Base-by-base conservation (phyloP, 2,888 invertebrate species). In the Gymnocheta viridis region DNA sequence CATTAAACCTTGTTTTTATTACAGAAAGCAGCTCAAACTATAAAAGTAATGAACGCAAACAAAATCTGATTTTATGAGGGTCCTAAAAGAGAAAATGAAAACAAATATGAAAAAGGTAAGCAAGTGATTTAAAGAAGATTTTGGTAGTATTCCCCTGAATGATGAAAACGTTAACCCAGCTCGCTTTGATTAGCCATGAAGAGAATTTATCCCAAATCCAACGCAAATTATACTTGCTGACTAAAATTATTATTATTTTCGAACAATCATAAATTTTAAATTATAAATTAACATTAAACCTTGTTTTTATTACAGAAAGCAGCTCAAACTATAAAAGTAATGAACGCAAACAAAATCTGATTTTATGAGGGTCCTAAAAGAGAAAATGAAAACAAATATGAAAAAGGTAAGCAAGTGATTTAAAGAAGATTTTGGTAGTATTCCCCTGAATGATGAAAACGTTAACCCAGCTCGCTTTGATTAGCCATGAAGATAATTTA, bases 401-500 rank as follows among this genome's bases (percentile, higher is more conserved):
- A 14, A 4, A 41, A 41, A 41, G 4, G 41, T 41, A 41, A 41
- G 41, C n/a, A n/a, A n/a, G n/a, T 17, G 19, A 2, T 32, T 19
- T 4, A n/a, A 32, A 17, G 19, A 19, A 19, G 2, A 19, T 6
- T 19, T 47, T 47, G 1, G 2, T 19, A 5, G 4, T 32, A 5
- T 32, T 32, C 12, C 6, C 5, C 38, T 35, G 86, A 85, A 87
- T 88, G 87, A 88, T 74, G 85, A 86, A 78, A 82, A 60, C 24
- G 27, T 54, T 86, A 84, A 89, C 87, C 88, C 89, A 89, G 88
- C 89, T 89, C 88, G 88, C 89, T 89, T 87, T 85, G 88, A 89
- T 66, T 49, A 64, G 76, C 86, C 82, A 82, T 89, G 89, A 89
- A 88, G 88, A 89, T 62, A 89, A 88, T 81, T 86, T 88, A n/a